phyloP scores from a whole-genome alignment of 2,888 invertebrate species.

The Monoplex corrugatus region DNA sequence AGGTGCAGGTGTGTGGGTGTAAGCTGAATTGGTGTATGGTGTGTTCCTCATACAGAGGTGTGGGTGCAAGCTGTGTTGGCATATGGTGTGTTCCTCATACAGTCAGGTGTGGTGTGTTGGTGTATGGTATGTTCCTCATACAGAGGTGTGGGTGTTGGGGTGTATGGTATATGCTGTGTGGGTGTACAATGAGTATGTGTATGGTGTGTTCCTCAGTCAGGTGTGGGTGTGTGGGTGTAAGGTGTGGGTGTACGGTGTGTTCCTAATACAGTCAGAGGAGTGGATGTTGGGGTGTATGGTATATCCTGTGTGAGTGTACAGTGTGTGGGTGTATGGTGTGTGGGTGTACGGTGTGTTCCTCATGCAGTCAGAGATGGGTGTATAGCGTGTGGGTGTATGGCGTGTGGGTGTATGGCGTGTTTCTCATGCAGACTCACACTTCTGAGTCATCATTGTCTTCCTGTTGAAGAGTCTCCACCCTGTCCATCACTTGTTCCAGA shows the following conservation, averaged over 20 bases:
- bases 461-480: conserved; percentile 65
- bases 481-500: conserved; percentile 74
- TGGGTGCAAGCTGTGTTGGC: neutral
- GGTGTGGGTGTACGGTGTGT: no score
- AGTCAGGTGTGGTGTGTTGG: neutral
- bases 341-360: neutral
- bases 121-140: neutral
- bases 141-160: neutral
- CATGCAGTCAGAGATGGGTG: neutral
- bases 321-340: neutral
- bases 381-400: neutral
- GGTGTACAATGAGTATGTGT: no score
- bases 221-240: neutral
- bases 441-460: conserved; percentile 62
- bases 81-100: neutral
- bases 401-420: neutral
- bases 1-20: neutral
- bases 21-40: no score
- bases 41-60: no score
- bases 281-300: neutral
- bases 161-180: neutral
- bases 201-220: neutral
- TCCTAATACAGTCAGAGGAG: no score
- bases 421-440: conserved; percentile 35
- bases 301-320: conserved; percentile 9